Evolutionary conservation across 2,888 invertebrate species (phyloP).

Genomic region (Stenotaenia linearis): DNA sequence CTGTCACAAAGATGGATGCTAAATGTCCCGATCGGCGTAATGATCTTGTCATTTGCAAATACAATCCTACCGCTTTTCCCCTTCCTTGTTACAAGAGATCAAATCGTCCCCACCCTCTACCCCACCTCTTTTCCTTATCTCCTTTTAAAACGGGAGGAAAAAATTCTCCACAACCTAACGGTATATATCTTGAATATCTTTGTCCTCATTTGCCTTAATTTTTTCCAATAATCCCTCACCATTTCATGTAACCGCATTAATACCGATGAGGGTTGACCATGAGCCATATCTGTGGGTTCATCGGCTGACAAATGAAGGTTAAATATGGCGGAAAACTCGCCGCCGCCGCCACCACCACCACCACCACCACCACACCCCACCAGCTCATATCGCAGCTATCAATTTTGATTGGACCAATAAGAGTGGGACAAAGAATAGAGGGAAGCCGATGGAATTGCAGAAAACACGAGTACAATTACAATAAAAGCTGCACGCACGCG

Average conservation of each 20-base stretch:
- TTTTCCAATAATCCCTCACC: not conserved
- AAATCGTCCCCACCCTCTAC: not conserved
- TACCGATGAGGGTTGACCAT: conserved; percentile 4
- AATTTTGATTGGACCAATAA: conserved; percentile 4
- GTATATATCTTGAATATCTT: not conserved
- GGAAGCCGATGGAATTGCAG: not conserved
- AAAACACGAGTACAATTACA: not conserved
- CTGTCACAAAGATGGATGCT: conserved; percentile 8
- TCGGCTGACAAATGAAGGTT: conserved; percentile 27
- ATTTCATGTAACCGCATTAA: not conserved
- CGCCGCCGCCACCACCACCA: too few relatives aligned
- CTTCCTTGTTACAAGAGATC: conserved; percentile 1
- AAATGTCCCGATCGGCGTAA: conserved; percentile 8
- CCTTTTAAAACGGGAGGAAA: not conserved
- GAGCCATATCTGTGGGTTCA: conserved; percentile 30
- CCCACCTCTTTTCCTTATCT: not conserved
- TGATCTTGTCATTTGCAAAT: conserved; percentile 28
- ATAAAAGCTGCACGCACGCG: not conserved
- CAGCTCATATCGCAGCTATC: not conserved
- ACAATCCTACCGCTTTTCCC: conserved; percentile 8
- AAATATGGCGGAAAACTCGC: conserved; percentile 31
- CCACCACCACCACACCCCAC: not conserved
- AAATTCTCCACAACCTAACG: not conserved
- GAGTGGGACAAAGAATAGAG: not conserved
- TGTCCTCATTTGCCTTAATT: not conserved